phyloP scores from a whole-genome alignment of 2,797 vertebrate genomes.

The Sebastes oblongus region DNA sequence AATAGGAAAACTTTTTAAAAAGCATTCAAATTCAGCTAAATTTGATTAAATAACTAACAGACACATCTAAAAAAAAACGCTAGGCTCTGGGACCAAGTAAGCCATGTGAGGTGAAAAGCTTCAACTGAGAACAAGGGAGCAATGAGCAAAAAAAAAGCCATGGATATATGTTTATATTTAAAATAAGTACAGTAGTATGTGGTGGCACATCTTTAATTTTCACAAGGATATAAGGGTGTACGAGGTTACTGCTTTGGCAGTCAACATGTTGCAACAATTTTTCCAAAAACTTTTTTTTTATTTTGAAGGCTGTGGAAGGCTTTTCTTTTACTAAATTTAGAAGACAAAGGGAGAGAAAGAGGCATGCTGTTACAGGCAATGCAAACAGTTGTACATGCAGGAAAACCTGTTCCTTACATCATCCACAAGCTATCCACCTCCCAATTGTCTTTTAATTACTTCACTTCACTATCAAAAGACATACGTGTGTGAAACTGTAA shows the following conservation, averaged over 20 bases:
- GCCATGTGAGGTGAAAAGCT: neutral
- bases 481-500: slow-evolving; percentile 1
- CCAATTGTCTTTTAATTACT: slow-evolving; percentile 20
- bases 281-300: slow-evolving; percentile 72
- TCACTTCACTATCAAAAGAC: neutral
- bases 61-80: slow-evolving; percentile 8
- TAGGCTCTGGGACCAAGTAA: neutral
- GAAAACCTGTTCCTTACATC: slow-evolving; percentile 64
- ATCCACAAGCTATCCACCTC: slow-evolving; percentile 7
- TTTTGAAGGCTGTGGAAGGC: slow-evolving; percentile 81
- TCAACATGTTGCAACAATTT: slow-evolving; percentile 82
- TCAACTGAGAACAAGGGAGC: neutral
- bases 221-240: slow-evolving; percentile 44
- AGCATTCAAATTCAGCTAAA: slow-evolving; percentile 47
- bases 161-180: neutral
- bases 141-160: slow-evolving; percentile 9
- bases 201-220: slow-evolving; percentile 49
- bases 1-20: slow-evolving; percentile 29
- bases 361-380: slow-evolving; percentile 85
- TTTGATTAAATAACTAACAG: slow-evolving; percentile 37
- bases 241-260: slow-evolving; percentile 77
- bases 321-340: slow-evolving; percentile 70
- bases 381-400: slow-evolving; percentile 53
- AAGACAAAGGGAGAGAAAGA: slow-evolving; percentile 80
- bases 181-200: neutral